Percentiles rank a stretch among this genome's conserved stretches.
These are phyloP conservation scores for Dendrolimus houi DNA, from an alignment of 2,888 invertebrate species.

Conservation along the genomic window DNA sequence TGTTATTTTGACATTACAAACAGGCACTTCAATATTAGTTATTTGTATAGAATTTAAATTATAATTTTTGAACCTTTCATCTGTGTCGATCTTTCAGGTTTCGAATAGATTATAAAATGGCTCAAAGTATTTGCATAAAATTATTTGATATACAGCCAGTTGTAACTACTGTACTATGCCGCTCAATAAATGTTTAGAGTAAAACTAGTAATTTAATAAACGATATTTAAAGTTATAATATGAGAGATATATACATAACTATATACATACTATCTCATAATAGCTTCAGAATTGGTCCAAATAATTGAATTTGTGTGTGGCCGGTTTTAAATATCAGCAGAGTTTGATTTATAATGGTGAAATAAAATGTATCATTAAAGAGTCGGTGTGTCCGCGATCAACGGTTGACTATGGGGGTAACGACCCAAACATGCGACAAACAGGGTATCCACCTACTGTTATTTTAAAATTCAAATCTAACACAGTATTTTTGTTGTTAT, in stretches of 20 bases:
- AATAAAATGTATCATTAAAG: constrained; percentile 12
- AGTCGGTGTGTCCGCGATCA: constrained; percentile 7
- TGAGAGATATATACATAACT: too few relatives aligned
- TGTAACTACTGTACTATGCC: too few relatives aligned
- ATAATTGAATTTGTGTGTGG: neutral
- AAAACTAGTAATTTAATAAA: too few relatives aligned
- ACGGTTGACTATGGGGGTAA: constrained; percentile 21
- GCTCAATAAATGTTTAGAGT: too few relatives aligned
- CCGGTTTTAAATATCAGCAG: neutral
- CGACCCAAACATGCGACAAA: constrained; percentile 24
- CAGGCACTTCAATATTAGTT: neutral
- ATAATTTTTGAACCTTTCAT: too few relatives aligned
- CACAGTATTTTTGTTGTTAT: constrained; percentile 27
- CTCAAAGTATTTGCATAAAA: too few relatives aligned
- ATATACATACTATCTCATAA: too few relatives aligned
- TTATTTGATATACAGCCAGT: too few relatives aligned
- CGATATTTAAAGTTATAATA: too few relatives aligned
- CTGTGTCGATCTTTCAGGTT: too few relatives aligned
- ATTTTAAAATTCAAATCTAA: constrained; percentile 12
- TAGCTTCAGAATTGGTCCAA: too few relatives aligned
- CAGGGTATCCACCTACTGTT: constrained; percentile 22
- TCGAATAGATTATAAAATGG: too few relatives aligned
- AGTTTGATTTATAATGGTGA: constrained; percentile 20
- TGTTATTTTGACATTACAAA: neutral
- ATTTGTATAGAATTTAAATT: neutral